These are phyloP conservation scores for Ptychobarbus kaznakovi DNA, from an alignment of 2,797 vertebrate genomes.

Conservation along the genomic window DNA sequence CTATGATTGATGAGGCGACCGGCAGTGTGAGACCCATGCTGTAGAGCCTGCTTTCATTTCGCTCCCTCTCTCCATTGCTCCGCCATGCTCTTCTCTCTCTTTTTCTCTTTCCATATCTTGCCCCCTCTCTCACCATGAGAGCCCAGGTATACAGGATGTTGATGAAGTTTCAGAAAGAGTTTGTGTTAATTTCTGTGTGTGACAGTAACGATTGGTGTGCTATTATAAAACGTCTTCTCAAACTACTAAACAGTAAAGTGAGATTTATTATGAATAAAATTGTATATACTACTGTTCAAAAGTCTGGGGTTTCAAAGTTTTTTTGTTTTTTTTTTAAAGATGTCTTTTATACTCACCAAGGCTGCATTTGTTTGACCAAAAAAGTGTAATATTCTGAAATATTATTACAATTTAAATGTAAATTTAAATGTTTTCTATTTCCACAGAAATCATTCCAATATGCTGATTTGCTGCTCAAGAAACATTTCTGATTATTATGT, in stretches of 20 bases:
- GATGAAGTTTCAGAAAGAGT: conserved; percentile 54
- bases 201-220: not conserved
- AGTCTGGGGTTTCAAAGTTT: not conserved
- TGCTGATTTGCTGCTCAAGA: not conserved
- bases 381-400: not conserved
- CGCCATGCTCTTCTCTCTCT: not conserved
- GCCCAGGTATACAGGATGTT: conserved; percentile 54
- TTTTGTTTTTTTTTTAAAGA: not conserved
- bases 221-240: not conserved
- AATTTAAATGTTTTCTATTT: not conserved
- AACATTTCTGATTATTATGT: not conserved
- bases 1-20: conserved; percentile 64
- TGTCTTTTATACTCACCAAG: not conserved
- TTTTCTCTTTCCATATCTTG: not conserved
- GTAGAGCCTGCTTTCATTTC: conserved; percentile 28
- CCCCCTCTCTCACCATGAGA: not conserved
- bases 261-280: not conserved
- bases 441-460: not conserved
- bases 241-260: not conserved
- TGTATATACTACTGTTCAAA: not conserved
- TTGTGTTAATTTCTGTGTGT: conserved; percentile 23
- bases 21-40: conserved; percentile 46
- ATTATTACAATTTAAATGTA: not conserved
- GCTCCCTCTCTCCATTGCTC: not conserved
- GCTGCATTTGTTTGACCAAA: not conserved